Percentiles rank a stretch among this genome's conserved stretches.
These are phyloP conservation scores for Nematostella vectensis DNA, from an alignment of 92 coral and sea anemone species.

Conservation along the genomic window DNA sequence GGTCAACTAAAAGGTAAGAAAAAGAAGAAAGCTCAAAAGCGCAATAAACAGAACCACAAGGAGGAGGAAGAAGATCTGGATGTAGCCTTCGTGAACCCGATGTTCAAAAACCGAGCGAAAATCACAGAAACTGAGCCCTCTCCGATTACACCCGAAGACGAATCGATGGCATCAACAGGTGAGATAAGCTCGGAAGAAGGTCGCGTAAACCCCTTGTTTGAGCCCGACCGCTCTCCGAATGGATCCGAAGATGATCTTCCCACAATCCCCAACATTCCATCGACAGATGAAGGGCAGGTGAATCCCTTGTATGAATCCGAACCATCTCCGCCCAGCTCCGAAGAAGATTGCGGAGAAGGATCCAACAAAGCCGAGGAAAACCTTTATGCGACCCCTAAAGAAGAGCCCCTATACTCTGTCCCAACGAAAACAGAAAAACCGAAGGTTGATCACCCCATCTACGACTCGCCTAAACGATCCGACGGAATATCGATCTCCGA, in stretches of 20 bases:
- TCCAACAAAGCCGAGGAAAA: no score
- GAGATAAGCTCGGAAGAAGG: not conserved
- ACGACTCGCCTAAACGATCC: conserved; percentile 16
- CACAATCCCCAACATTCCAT: no score
- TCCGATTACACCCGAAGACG: not conserved
- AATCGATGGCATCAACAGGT: not conserved
- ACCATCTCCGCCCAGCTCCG: no score
- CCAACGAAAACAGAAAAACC: not conserved
- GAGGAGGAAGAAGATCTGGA: conserved; percentile 9
- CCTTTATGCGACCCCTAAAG: not conserved
- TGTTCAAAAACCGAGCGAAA: conserved; percentile 17
- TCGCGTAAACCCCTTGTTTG: no score
- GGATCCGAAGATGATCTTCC: not conserved
- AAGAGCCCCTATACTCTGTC: conserved; percentile 3
- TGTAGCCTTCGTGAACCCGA: conserved; percentile 17
- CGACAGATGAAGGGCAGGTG: not conserved
- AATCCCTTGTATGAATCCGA: no score
- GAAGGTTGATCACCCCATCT: not conserved
- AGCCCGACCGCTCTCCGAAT: no score
- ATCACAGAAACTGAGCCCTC: not conserved
- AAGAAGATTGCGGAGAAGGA: no score
- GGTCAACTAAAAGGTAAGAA: conserved; percentile 9
- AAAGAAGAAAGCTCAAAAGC: conserved; percentile 13
- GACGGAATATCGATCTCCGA: conserved; percentile 12
- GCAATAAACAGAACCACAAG: not conserved